Conservation (phyloP, 2,888 invertebrate species). For the Smittia sp. region DNA sequence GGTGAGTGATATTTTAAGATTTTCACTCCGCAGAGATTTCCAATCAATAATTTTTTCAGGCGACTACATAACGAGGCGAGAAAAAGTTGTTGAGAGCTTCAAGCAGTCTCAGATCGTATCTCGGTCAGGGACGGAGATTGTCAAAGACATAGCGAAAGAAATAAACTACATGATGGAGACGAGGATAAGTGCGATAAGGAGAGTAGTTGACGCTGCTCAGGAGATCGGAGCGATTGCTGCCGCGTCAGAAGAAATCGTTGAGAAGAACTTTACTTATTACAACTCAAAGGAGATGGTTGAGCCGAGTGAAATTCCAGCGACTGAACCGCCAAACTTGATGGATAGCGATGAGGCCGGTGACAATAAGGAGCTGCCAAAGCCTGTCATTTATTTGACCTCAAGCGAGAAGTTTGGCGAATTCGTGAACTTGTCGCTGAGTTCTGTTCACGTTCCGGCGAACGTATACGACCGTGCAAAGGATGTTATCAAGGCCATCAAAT, state of each 20-base stretch:
- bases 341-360: constrained; percentile 59
- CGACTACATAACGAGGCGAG: constrained; percentile 74
- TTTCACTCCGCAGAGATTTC: constrained; percentile 1
- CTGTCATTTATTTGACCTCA: constrained; percentile 63
- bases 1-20: not conserved
- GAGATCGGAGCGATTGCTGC: constrained; percentile 81
- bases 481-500: constrained; percentile 88
- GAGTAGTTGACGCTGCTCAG: constrained; percentile 79
- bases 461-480: constrained; percentile 86
- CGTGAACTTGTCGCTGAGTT: constrained; percentile 75
- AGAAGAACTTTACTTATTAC: constrained; percentile 64
- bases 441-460: constrained; percentile 94
- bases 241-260: constrained; percentile 59
- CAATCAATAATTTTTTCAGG: constrained; percentile 51
- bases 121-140: constrained; percentile 73
- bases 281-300: constrained; percentile 69
- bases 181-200: constrained; percentile 82
- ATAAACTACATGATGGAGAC: constrained; percentile 85
- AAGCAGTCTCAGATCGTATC: constrained; percentile 72
- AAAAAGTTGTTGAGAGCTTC: constrained; percentile 78
- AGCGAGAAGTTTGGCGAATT: constrained; percentile 77
- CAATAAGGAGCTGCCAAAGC: constrained; percentile 58
- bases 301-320: constrained; percentile 57
- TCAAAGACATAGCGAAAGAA: constrained; percentile 78
- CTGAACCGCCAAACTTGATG: constrained; percentile 54